phyloP scores from a whole-genome alignment of 1,140 invertebrate species.

The Sycophila sp. region DNA sequence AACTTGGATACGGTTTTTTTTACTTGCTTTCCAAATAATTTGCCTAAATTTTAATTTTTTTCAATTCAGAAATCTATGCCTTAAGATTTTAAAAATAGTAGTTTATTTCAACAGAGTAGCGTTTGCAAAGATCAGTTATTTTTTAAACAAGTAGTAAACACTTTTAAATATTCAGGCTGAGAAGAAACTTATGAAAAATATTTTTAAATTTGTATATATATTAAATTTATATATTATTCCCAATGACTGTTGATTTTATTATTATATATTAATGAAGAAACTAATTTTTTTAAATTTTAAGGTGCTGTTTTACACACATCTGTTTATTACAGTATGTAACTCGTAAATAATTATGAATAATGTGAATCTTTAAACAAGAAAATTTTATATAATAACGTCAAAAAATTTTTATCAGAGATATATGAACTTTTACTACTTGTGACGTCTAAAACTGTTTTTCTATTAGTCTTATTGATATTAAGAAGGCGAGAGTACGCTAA shows the following conservation, averaged over 20 bases:
- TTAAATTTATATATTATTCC: conserved; percentile 11
- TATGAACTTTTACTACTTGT: conserved; percentile 28
- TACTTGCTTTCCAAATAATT: conserved; percentile 19
- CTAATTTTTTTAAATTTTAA: conserved; percentile 35
- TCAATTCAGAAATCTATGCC: conserved; percentile 15
- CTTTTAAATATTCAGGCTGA: neutral
- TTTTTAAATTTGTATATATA: conserved; percentile 12
- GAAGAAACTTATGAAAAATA: neutral
- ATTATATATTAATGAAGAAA: conserved; percentile 1
- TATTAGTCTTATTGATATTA: conserved; percentile 29
- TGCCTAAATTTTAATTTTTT: conserved; percentile 15
- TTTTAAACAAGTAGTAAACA: neutral
- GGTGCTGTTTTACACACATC: conserved; percentile 28
- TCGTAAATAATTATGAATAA: conserved; percentile 20
- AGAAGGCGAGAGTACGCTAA: conserved; percentile 31
- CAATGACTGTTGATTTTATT: conserved; percentile 25
- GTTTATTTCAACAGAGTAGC: neutral
- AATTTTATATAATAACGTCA: conserved; percentile 33
- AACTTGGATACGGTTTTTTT: neutral
- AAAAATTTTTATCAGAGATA: conserved; percentile 27
- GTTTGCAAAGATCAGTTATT: neutral
- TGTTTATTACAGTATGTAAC: conserved; percentile 16
- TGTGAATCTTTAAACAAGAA: conserved; percentile 16
- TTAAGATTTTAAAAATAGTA: conserved; percentile 30
- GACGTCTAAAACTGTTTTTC: conserved; percentile 19